These are phyloP conservation scores for Apotomis turbidana DNA, from an alignment of 2,888 invertebrate genomes.

Conservation along the genomic window DNA sequence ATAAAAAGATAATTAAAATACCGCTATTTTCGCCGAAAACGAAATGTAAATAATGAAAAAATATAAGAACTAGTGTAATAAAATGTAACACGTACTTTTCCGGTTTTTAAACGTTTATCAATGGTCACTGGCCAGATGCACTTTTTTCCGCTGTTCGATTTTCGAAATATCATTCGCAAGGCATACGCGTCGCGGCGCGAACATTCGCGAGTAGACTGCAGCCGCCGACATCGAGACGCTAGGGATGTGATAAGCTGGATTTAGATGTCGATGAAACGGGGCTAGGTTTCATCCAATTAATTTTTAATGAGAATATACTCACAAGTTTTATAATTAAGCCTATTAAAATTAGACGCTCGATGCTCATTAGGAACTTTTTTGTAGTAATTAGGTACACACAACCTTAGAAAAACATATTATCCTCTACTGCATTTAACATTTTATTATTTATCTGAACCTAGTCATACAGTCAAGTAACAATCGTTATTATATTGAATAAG, in stretches of 20 bases:
- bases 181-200: constrained; percentile 55
- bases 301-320: constrained; percentile 21
- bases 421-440: no score
- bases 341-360: neutral
- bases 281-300: constrained; percentile 26
- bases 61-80: constrained; percentile 4
- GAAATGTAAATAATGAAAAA: constrained; percentile 9
- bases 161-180: constrained; percentile 43
- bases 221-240: constrained; percentile 65
- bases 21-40: neutral
- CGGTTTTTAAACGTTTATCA: constrained; percentile 9
- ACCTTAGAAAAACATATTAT: no score
- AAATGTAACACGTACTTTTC: constrained; percentile 26
- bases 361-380: neutral
- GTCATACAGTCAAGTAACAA: no score
- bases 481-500: no score
- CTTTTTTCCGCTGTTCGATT: constrained; percentile 49
- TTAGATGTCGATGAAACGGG: constrained; percentile 55
- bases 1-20: neutral
- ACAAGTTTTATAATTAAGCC: neutral
- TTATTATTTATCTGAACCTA: no score
- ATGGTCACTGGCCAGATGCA: constrained; percentile 28
- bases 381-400: no score
- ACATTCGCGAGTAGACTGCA: constrained; percentile 64
- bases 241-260: constrained; percentile 57